phyloP scores from a whole-genome alignment of 1,140 invertebrate species.

The Drosophila lacertosa region DNA sequence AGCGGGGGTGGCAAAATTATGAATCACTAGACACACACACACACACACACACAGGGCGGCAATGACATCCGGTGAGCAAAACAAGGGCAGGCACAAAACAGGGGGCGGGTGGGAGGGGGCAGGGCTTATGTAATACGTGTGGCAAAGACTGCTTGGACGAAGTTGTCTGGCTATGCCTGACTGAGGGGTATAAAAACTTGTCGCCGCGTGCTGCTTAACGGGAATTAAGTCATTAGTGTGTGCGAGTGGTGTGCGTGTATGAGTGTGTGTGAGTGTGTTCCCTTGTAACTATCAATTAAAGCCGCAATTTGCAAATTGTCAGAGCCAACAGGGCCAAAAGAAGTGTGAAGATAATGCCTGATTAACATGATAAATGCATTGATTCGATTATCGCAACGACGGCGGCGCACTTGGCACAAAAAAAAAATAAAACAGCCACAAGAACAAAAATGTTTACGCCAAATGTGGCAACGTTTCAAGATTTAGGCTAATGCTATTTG shows the following conservation, averaged over 20 bases:
- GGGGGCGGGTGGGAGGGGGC: constrained; percentile 18
- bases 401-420: constrained; percentile 30
- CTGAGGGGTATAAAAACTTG: constrained; percentile 10
- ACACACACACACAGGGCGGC: constrained; percentile 23
- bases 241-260: constrained; percentile 8
- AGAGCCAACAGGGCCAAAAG: constrained; percentile 19
- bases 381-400: constrained; percentile 14
- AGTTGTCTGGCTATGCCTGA: constrained; percentile 13
- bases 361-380: constrained; percentile 70
- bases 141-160: constrained; percentile 53
- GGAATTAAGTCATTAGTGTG: constrained; percentile 76
- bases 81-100: constrained; percentile 14
- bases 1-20: constrained; percentile 74
- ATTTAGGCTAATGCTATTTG: constrained; percentile 61
- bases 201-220: constrained; percentile 53
- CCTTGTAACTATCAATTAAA: constrained; percentile 72
- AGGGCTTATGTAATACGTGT: constrained; percentile 18
- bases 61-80: constrained; percentile 65
- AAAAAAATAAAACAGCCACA: neutral
- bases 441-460: constrained; percentile 19
- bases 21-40: constrained; percentile 59
- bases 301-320: constrained; percentile 78
- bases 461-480: constrained; percentile 42
- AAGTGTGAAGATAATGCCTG: constrained; percentile 71
- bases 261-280: constrained; percentile 15